phyloP scores from a whole-genome alignment of 2,888 invertebrate genomes.

The Drosophila quinaria region DNA sequence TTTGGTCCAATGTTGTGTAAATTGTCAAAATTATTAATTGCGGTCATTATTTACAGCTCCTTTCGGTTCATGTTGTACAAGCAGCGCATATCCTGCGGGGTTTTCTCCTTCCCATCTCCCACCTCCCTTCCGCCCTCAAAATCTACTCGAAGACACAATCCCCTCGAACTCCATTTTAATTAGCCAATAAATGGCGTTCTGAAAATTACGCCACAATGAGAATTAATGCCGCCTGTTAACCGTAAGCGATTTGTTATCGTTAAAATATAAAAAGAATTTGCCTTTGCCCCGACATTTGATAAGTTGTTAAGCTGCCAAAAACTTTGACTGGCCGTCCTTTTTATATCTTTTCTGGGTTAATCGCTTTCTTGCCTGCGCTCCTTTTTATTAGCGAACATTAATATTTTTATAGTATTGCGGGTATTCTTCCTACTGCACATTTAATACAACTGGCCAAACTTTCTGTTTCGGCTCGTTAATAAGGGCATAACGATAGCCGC shows the following conservation, averaged over 20 bases:
- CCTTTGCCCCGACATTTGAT: slow-evolving; percentile 16
- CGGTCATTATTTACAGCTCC: slow-evolving; percentile 55
- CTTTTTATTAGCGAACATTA: slow-evolving; percentile 72
- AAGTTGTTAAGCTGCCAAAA: slow-evolving; percentile 67
- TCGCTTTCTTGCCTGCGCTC: slow-evolving; percentile 74
- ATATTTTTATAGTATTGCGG: slow-evolving; percentile 71
- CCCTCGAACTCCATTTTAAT: slow-evolving; percentile 59
- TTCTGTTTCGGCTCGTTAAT: slow-evolving; percentile 71
- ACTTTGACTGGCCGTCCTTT: slow-evolving; percentile 29
- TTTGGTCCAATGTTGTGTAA: slow-evolving; percentile 75
- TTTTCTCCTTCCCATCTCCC: slow-evolving; percentile 6
- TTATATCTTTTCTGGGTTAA: slow-evolving; percentile 64
- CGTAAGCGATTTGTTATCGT: slow-evolving; percentile 81
- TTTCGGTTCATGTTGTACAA: slow-evolving; percentile 29
- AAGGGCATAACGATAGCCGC: slow-evolving; percentile 63
- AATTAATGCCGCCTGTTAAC: slow-evolving; percentile 76
- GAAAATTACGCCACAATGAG: slow-evolving; percentile 70
- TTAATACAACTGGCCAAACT: slow-evolving; percentile 22
- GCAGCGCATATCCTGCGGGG: slow-evolving; percentile 31
- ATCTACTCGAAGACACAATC: slow-evolving; percentile 6
- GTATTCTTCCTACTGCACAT: background rate
- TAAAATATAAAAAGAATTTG: slow-evolving; percentile 51
- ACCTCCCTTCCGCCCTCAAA: background rate
- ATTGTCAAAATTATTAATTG: slow-evolving; percentile 84
- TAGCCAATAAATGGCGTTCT: slow-evolving; percentile 78